These are phyloP conservation scores for Melanotaenia pygmaea DNA, from an alignment of 2,797 vertebrate species.

Conservation along the genomic window DNA sequence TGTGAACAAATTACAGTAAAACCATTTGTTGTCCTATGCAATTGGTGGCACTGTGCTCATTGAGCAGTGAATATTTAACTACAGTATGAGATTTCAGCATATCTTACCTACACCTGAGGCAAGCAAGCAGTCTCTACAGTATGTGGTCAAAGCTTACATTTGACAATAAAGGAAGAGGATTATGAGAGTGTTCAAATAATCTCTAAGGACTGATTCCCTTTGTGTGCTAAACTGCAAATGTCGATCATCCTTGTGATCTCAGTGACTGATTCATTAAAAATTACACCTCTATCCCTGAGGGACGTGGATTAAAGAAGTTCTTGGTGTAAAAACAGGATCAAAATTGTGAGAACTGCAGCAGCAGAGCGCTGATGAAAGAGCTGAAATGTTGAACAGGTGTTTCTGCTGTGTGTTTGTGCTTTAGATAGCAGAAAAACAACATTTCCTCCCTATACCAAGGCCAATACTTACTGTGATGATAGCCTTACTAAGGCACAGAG, in stretches of 20 bases:
- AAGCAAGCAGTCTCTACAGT: constrained; percentile 19
- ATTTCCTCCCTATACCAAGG: background rate
- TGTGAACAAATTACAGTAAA: constrained; percentile 61
- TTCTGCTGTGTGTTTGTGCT: background rate
- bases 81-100: constrained; percentile 63
- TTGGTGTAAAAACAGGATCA: constrained; percentile 5
- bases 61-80: constrained; percentile 75
- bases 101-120: constrained; percentile 42
- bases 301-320: constrained; percentile 32
- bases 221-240: constrained; percentile 26
- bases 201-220: constrained; percentile 13
- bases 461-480: constrained; percentile 91
- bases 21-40: constrained; percentile 59
- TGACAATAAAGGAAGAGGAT: constrained; percentile 3
- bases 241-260: constrained; percentile 25
- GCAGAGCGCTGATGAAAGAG: background rate
- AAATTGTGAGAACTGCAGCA: constrained; percentile 18
- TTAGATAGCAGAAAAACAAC: background rate
- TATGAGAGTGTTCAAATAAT: constrained; percentile 13
- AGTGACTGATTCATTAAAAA: constrained; percentile 39
- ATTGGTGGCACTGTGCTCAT: constrained; percentile 34
- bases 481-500: constrained; percentile 96
- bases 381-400: constrained; percentile 35
- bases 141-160: constrained; percentile 27
- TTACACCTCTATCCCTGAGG: constrained; percentile 58